Base-by-base conservation (phyloP, 23 tunicate species). In the Oikopleura dioica region DNA sequence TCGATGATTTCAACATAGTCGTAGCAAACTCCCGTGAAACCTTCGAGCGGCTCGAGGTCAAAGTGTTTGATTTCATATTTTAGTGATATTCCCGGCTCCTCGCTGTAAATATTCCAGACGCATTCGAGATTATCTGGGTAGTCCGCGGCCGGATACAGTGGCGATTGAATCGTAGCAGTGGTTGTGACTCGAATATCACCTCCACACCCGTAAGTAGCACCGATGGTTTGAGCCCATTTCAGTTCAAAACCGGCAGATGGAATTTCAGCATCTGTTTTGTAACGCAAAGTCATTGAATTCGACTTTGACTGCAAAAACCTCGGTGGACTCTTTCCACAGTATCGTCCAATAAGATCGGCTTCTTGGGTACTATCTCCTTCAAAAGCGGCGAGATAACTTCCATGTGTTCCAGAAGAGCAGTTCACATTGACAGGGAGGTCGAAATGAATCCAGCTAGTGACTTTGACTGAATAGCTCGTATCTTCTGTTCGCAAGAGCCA, bases 1-100 rank as follows among this genome's bases (percentile, higher is more conserved):
- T 63, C 72, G 72, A 63, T 63, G 33, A 63, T 63, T 28, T 63
- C 72, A 16, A 63, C 72, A 28, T 63, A 63, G 26, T 63, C 72
- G 26, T 12, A 63, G 26, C 72, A 63, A 2, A 21, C 29, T 2
- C 72, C 72, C 29, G 72, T 63, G 72, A 12, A 63, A 63, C 32
- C 26, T 63, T 63, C 72, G 33, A 23, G 72, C 26, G 16, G 30
- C 33, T 63, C 72, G 33, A 63, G 72, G 30, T 63, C 26, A 31
- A 63, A 63, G 16, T 63, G 16, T 63, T 63, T 63, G 33, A 63
- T 12, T 16, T 23, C 2, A 28, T 63, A 63, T 63, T 31, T 23
- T 12, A 63, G n/a, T n/a, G n/a, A n/a, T n/a, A n/a, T n/a, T n/a
- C n/a, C 33, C 30, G 72, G 30, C 16, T 63, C 72, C 33, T 24